Evolutionary conservation across 2,113 vertebrate genomes (phyloP), one percentile per base, ranked within the genome.

Genomic region (Phyllopteryx taeniolatus): DNA sequence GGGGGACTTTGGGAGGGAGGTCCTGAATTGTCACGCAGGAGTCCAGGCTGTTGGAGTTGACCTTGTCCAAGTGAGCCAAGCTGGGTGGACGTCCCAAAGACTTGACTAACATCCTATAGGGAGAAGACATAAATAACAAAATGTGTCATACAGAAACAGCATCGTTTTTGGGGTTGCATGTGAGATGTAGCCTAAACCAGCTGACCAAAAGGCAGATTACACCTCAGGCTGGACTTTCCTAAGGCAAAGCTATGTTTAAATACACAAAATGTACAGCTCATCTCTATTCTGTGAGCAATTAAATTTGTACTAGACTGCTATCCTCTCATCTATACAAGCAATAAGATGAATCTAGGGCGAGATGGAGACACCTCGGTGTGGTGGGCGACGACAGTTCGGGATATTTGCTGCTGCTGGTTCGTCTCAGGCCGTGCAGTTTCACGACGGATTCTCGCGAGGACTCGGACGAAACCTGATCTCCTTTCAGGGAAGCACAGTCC

Each of bases 41-140:
- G 81, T 98, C 96, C 71, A 98, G 89, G 70, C 96, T 99, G 93
- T 96, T 99, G 70, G 94, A 98, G 92, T 96, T 98, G 69, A 97
- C 90, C 80, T 98, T 98, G 93, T 99, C 97, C 67, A 96, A 86
- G 81, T 96, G 96, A 80, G 94, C 95, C 82, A 98, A 79, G 0
- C 92, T 94, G 20, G 97, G 95, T 2, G 98, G 94, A 73, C 96
- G 96, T 56, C 93, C 94, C 0, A 97, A 94, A 81, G 94, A 95
- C 91, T 98, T 99, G 22, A 92, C 90, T 3, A 93, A 75, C 87
- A 95, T 91, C 91, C 98, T 98, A 83, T 9, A 8, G 22, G 64
- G 22, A 66, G 22, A 22, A 47, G 12, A 47, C 8, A n/a, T 8
- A 20, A 19, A 17, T n/a, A 44, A 44, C 20, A 27, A 15, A 27